Evolutionary conservation across 2,113 vertebrate genomes (phyloP).

Genomic region (Hylia prasina): DNA sequence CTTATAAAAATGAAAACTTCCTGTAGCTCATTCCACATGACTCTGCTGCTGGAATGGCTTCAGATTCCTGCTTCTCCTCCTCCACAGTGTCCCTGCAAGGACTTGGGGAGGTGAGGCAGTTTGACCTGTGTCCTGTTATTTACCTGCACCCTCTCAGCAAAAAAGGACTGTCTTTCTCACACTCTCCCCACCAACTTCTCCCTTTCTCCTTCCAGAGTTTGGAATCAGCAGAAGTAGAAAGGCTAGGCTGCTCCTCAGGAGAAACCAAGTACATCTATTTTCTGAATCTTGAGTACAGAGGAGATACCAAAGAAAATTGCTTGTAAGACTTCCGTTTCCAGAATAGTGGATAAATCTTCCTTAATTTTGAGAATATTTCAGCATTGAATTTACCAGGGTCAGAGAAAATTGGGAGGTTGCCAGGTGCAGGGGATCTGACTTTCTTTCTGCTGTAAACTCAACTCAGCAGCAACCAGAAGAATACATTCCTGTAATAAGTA

Average conservation of each 20-base stretch:
- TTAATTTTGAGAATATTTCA: neutral
- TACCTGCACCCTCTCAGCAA: neutral
- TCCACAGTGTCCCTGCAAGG: neutral
- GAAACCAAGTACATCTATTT: neutral
- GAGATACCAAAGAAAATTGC: neutral
- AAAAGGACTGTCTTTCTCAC: neutral
- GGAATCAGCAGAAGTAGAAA: neutral
- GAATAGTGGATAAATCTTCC: neutral
- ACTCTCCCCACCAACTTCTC: neutral
- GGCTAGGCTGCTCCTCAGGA: neutral
- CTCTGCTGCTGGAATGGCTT: neutral
- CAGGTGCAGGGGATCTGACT: neutral
- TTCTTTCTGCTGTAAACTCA: neutral
- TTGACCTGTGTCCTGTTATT: neutral
- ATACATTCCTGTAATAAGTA: neutral
- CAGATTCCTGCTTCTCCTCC: neutral
- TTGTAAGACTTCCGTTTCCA: neutral
- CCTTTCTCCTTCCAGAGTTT: neutral
- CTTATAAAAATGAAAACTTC: neutral
- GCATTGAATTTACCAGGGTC: neutral
- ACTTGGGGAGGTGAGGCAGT: neutral
- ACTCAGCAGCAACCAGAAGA: neutral
- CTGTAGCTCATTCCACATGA: neutral
- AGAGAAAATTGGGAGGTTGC: neutral
- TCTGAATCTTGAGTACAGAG: neutral